A percentile compares a stretch with the other conserved stretches of the same genome.
Evolutionary conservation across 2,888 invertebrate species (phyloP).

Genomic region (Buathra laborator): DNA sequence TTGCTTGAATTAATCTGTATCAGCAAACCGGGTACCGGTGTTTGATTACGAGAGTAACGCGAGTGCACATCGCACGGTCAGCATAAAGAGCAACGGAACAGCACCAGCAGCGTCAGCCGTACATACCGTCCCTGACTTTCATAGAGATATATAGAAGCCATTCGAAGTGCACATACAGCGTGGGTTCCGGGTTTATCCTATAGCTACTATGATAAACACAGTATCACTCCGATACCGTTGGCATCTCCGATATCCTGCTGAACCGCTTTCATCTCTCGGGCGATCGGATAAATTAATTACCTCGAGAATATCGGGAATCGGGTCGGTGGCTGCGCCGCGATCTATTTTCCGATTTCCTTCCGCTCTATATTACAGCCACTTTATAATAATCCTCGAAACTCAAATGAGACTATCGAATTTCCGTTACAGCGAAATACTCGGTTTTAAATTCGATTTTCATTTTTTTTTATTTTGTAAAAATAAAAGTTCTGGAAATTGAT

Average conservation of each 20-base stretch:
- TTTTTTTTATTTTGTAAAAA: no score
- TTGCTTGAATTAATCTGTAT: constrained; percentile 47
- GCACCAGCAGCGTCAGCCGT: not conserved
- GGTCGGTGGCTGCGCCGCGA: constrained; percentile 44
- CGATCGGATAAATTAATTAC: constrained; percentile 61
- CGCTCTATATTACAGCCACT: constrained; percentile 40
- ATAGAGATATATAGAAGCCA: constrained; percentile 1
- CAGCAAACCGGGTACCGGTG: constrained; percentile 38
- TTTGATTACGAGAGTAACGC: constrained; percentile 62
- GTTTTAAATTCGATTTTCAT: no score
- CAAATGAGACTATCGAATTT: no score
- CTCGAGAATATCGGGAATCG: constrained; percentile 42
- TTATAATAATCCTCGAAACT: not conserved
- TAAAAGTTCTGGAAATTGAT: no score
- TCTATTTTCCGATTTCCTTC: constrained; percentile 60
- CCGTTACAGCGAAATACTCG: no score
- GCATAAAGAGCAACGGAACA: constrained; percentile 23
- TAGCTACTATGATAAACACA: not conserved
- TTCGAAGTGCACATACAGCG: not conserved
- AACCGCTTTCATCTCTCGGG: constrained; percentile 60
- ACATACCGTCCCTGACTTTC: constrained; percentile 55
- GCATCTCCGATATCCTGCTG: constrained; percentile 38
- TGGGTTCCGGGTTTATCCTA: not conserved
- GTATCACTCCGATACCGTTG: not conserved
- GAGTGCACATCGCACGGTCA: constrained; percentile 39